These are phyloP conservation scores for Atractosteus spatula DNA, from an alignment of 2,113 vertebrate genomes.

Conservation along the genomic window DNA sequence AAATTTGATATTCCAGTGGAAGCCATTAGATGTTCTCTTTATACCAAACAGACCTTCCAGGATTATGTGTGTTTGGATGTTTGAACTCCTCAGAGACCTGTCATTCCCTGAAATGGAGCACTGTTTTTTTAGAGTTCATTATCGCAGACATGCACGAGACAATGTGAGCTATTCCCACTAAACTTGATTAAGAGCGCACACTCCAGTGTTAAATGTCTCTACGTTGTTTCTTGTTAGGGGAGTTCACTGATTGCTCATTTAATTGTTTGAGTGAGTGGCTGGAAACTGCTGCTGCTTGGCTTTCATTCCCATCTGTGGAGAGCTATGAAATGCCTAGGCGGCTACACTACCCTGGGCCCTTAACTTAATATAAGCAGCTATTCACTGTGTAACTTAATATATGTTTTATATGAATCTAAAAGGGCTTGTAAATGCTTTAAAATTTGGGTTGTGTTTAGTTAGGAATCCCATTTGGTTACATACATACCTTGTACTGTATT, in stretches of 20 bases:
- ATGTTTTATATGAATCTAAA: slow-evolving; percentile 1
- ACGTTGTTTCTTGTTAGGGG: background rate
- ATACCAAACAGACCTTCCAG: background rate
- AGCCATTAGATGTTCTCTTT: background rate
- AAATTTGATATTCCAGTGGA: background rate
- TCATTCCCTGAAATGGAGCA: background rate
- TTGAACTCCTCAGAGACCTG: background rate
- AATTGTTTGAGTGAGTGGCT: slow-evolving; percentile 11
- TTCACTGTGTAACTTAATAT: slow-evolving; percentile 5
- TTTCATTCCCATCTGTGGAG: slow-evolving; percentile 21
- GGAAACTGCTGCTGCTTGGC: slow-evolving; percentile 37
- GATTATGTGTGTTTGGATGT: background rate
- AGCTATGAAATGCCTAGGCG: slow-evolving; percentile 9
- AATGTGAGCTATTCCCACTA: background rate
- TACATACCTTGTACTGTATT: too few species aligned
- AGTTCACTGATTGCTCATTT: slow-evolving; percentile 1
- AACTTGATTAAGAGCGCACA: background rate
- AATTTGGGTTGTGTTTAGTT: background rate
- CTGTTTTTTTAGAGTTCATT: background rate
- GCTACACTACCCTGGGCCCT: background rate
- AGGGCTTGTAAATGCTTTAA: slow-evolving; percentile 4
- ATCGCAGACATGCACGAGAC: background rate
- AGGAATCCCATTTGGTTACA: background rate
- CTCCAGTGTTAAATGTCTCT: background rate
- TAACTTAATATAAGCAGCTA: slow-evolving; percentile 2